Base-by-base conservation (phyloP, 2,888 invertebrate genomes). In the Lasius platythorax region DNA sequence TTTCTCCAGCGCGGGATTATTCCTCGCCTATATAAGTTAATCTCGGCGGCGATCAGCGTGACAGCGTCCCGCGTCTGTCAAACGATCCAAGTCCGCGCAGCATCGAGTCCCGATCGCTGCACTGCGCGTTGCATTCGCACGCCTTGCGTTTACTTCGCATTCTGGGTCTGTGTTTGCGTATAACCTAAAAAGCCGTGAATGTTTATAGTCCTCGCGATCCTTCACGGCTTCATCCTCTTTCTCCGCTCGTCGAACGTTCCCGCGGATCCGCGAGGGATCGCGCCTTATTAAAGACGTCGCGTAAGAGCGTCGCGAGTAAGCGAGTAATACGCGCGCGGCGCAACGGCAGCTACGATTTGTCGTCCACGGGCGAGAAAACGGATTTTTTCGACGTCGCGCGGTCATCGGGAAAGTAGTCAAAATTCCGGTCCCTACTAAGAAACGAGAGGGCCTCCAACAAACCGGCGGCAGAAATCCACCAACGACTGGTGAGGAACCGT, bases 341-440 rank as follows among this genome's bases (percentile, higher is more conserved):
- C 66, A 12, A 33, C 37, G 33, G 23, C 72, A 40, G 30, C 56
- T 67, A 61, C 33, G 50, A 50, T 33, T 46, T 40, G 46, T 23
- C 61, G 58, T 66, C 66, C n/a, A 63, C 56, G 75, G 23, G 68
- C 76, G 75, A 66, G 50, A 66, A 75, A 85, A 84, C 72, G 70
- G 75, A 86, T 86, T 33, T 90, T 90, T 90, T 90, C 73, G 75
- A 88, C 87, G 85, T 86, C 85, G 66, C 88, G 73, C 79, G 64
- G 88, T 91, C 76, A 91, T 89, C 89, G 89, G 90, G 90, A 95
- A 95, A 95, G 92, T 95, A 93, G 93, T 96, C 97, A 97, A 97
- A 97, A 97, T 97, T 97, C 97, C 97, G 97, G 97, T 97, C 97
- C 97, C 97, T 96, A 97, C 97, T 96, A 97, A 96, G 96, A 97